Evolutionary conservation across 2,113 vertebrate genomes (phyloP).

Genomic region (Pomatorhinus ruficollis): DNA sequence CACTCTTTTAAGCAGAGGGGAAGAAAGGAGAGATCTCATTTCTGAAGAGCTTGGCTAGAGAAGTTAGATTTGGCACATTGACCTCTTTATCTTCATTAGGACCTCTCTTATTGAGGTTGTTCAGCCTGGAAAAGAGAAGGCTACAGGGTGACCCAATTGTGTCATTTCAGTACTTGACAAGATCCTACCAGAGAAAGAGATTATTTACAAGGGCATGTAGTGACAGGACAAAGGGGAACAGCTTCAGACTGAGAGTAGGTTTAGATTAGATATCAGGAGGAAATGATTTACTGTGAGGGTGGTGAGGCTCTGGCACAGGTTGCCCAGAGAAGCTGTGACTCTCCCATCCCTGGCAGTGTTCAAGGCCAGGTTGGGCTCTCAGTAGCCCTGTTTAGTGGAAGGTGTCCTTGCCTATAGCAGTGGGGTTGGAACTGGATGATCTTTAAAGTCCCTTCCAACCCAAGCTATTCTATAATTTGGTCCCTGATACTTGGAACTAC

Average conservation of each 20-base stretch:
- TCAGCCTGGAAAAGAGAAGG: background rate
- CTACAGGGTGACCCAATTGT: background rate
- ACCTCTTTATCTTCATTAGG: background rate
- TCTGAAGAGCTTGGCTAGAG: background rate
- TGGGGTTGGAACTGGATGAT: background rate
- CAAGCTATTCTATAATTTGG: background rate
- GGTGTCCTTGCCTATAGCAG: background rate
- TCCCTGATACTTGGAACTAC: background rate
- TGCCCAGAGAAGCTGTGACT: background rate
- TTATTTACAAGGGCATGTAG: background rate
- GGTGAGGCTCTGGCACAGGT: background rate
- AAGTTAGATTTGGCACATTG: background rate
- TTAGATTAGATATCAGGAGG: background rate
- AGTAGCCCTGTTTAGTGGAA: background rate
- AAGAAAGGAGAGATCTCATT: background rate
- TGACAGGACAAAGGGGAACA: background rate
- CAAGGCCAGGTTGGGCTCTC: background rate
- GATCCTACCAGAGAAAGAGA: background rate
- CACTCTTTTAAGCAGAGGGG: background rate
- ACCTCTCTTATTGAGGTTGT: background rate
- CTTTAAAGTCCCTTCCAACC: background rate
- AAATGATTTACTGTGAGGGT: background rate
- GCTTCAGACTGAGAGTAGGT: background rate
- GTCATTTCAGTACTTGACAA: background rate
- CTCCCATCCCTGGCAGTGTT: background rate